Base-by-base conservation (phyloP, 2,888 invertebrate genomes). In the Anagyrus pseudococci region DNA sequence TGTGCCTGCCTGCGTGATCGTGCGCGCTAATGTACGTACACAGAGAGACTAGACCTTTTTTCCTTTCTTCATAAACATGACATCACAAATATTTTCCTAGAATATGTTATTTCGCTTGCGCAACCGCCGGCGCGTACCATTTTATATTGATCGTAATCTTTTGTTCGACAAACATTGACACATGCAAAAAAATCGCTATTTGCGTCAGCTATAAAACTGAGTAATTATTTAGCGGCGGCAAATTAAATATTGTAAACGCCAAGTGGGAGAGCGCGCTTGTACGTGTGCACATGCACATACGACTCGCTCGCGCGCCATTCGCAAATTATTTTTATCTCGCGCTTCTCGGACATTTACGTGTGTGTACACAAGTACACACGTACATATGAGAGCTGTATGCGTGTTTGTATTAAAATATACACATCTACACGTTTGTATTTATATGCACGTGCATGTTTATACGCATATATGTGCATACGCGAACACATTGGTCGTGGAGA, bases 221-320 rank as follows among this genome's bases (percentile, higher is more conserved):
- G 53, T n/a, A 54, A 54, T 64, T 64, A 64, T 61, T 64, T 58
- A 37, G 64, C 26, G 49, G 40, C 57, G 26, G 57, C 43, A 58
- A 61, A 64, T 64, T 58, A 60, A 64, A 64, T 52, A 64, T 64
- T 57, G 60, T 57, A 64, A 64, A 64, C n/a, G 58, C 58, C 52
- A 46, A 41, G 40, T 29, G 26, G 26, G 20, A 19, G 20, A 13
- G 33, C 15, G 26, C 8, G n/a, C n/a, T n/a, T n/a, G n/a, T n/a
- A n/a, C n/a, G n/a, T n/a, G n/a, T n/a, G n/a, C n/a, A n/a, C n/a
- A n/a, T n/a, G n/a, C n/a, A n/a, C n/a, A n/a, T n/a, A n/a, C n/a
- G n/a, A n/a, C n/a, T n/a, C n/a, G n/a, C n/a, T n/a, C n/a, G 29
- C 13, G 22, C 20, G 43, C 41, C 48, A 48, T 52, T 62, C 25